Evolutionary conservation across 2,797 vertebrate genomes (phyloP).

Genomic region (Ataeniobius toweri): DNA sequence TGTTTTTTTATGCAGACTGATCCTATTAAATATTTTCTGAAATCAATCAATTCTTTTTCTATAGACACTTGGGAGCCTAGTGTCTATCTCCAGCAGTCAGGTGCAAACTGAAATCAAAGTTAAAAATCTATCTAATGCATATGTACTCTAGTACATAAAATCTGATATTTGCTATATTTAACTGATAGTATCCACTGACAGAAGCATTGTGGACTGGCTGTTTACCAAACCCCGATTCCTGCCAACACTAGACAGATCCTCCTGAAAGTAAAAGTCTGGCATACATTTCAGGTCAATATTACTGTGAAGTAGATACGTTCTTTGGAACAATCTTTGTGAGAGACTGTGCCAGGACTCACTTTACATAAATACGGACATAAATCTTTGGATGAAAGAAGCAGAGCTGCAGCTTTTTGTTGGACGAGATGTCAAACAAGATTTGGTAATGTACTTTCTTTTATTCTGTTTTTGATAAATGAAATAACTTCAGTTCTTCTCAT

Average conservation of each 20-base stretch:
- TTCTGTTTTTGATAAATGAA: neutral
- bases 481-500: neutral
- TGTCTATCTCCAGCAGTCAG: neutral
- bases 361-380: slow-evolving; percentile 8
- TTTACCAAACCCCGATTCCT: slow-evolving; percentile 42
- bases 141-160: slow-evolving; percentile 8
- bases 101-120: neutral
- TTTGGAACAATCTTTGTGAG: slow-evolving; percentile 19
- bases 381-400: slow-evolving; percentile 14
- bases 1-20: neutral
- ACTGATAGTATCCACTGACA: slow-evolving; percentile 36
- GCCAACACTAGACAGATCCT: slow-evolving; percentile 47
- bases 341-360: slow-evolving; percentile 14
- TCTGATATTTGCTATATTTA: slow-evolving; percentile 25
- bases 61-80: neutral
- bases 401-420: slow-evolving; percentile 2
- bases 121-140: slow-evolving; percentile 13
- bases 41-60: slow-evolving; percentile 1
- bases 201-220: slow-evolving; percentile 40
- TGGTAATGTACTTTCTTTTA: neutral
- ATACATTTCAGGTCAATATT: slow-evolving; percentile 27
- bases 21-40: neutral
- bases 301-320: slow-evolving; percentile 31
- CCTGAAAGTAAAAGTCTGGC: slow-evolving; percentile 27
- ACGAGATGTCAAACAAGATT: slow-evolving; percentile 16